Conservation (phyloP, 2,797 vertebrate genomes). For the Heteromormyrus szaboi region DNA sequence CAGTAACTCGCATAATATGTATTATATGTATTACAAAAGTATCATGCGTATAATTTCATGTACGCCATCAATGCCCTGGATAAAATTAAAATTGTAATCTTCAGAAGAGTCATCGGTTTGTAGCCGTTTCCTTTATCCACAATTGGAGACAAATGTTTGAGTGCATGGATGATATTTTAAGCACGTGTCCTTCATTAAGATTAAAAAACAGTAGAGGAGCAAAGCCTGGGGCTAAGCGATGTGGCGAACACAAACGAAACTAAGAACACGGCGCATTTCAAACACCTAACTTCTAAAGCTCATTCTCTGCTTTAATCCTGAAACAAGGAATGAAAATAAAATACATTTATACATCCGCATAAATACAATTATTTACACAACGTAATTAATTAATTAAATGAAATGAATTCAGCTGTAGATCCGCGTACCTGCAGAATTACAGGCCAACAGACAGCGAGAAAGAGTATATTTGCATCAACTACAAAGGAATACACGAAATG, state of each 20-base stretch:
- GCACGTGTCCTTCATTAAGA: conserved; percentile 53
- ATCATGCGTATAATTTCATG: background rate
- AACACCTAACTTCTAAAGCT: background rate
- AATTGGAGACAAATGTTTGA: conserved; percentile 35
- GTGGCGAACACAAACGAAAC: background rate
- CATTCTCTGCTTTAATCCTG: background rate
- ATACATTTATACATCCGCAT: background rate
- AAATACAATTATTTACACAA: background rate
- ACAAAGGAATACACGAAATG: background rate
- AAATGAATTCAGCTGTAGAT: background rate
- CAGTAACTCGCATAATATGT: background rate
- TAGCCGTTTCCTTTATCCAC: conserved; percentile 29
- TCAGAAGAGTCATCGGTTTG: background rate
- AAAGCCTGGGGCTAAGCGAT: background rate
- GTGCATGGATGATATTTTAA: conserved; percentile 52
- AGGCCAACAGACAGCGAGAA: background rate
- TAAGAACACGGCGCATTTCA: background rate
- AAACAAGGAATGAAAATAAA: background rate
- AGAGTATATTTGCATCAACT: background rate
- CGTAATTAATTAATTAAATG: no score
- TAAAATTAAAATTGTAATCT: conserved; percentile 2
- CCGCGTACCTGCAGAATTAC: background rate
- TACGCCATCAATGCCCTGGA: background rate
- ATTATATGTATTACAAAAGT: background rate
- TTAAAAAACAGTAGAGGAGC: conserved; percentile 31